Evolutionary conservation across 2,113 vertebrate genomes (phyloP), one percentile per base, ranked within the genome.

Genomic region (Ptilorrhoa leucosticta): DNA sequence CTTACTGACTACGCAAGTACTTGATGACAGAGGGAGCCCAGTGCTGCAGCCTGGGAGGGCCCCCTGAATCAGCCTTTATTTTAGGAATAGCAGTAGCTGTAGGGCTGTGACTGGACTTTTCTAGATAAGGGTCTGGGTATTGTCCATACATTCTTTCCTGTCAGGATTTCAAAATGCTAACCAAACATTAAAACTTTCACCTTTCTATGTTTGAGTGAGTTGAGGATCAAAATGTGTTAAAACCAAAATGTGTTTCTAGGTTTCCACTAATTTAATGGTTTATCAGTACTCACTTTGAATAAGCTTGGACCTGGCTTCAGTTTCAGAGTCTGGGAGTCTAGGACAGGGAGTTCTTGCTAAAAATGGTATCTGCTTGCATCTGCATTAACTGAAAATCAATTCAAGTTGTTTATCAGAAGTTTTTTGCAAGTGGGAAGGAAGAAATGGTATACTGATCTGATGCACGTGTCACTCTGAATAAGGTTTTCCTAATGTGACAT

Each of bases 351-450:
- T 90, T 94, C 44, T 83, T 92, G 58, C 88, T 93, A 71, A 93
- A 91, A 96, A 88, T 83, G 90, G 75, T 77, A 47, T 83, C 56
- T 3, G 6, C 82, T 91, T 93, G 45, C 57, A 72, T 84, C 70
- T 88, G 15, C 60, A 78, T 80, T 93, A 93, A 88, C 51, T 93
- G 76, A 88, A 96, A 96, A 92, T 88, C 88, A 80, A 83, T 94
- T 86, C 70, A 83, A 91, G 53, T 72, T 94, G 42, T 92, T 95
- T 90, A 75, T 86, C 64, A 83, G 60, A 89, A 90, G n/a, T 81
- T 93, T 89, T 86, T 71, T 64, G 45, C 35, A 63, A 54, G 22
- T 64, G 20, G 17, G 11, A 91, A 92, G 37, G 69, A 86, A 63
- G 56, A 88, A 81, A 42, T 47, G 39, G 60, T 86, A 30, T 58